These are phyloP conservation scores for Apteryx owenii DNA, from an alignment of 2,113 vertebrate genomes.

Conservation along the genomic window DNA sequence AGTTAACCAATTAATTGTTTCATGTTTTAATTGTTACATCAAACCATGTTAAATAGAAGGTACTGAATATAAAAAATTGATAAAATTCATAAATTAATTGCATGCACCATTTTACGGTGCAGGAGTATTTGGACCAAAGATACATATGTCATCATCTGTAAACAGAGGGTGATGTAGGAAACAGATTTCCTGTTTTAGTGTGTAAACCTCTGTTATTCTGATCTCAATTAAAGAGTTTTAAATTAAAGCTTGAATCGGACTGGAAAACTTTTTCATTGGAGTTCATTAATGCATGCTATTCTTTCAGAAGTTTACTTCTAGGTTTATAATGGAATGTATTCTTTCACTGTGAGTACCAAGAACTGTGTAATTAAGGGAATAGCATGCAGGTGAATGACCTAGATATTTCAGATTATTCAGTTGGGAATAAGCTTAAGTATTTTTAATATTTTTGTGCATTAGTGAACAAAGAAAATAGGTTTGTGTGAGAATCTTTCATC, in stretches of 20 bases:
- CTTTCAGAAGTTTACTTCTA: not conserved
- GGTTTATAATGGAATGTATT: not conserved
- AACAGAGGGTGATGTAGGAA: not conserved
- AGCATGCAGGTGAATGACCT: conserved; percentile 5
- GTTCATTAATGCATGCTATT: not conserved
- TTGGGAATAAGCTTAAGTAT: not conserved
- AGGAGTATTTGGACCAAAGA: not conserved
- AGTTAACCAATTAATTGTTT: not conserved
- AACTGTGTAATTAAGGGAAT: not conserved
- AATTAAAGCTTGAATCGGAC: not conserved
- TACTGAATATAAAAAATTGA: not conserved
- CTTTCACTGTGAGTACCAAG: not conserved
- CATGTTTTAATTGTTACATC: not conserved
- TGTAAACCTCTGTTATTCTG: not conserved
- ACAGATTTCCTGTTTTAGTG: not conserved
- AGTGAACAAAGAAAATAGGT: conserved; percentile 51
- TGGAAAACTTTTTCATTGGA: not conserved
- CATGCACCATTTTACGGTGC: not conserved
- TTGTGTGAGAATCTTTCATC: conserved; percentile 26
- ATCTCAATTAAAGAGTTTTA: not conserved
- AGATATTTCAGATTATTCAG: not conserved
- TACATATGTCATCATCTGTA: not conserved
- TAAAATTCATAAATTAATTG: not conserved
- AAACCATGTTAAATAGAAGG: not conserved
- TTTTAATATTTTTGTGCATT: conserved; percentile 15